Conservation (phyloP, 1,140 invertebrate species). For the Diorhabda elongata region DNA sequence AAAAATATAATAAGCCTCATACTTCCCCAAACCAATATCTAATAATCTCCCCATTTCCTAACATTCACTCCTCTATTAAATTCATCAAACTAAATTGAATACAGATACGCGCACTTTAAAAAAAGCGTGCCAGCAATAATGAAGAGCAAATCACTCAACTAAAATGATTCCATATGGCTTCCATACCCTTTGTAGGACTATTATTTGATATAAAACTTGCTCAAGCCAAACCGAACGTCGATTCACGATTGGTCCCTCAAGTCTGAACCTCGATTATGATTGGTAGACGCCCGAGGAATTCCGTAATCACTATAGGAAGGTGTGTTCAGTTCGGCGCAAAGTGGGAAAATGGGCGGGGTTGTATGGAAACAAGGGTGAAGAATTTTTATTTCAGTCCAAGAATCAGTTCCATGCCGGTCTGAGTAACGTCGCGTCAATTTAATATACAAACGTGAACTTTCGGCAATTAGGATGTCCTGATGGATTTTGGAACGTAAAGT, state of each 20-base stretch:
- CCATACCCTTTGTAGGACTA: slow-evolving; percentile 39
- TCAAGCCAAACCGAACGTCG: slow-evolving; percentile 27
- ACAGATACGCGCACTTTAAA: neutral
- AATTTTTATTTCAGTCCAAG: slow-evolving; percentile 35
- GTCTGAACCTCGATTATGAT: slow-evolving; percentile 20
- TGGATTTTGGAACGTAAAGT: neutral
- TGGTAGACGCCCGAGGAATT: slow-evolving; percentile 33
- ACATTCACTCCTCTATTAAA: neutral
- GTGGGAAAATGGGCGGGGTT: slow-evolving; percentile 30
- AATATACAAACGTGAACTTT: slow-evolving; percentile 25
- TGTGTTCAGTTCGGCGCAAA: slow-evolving; percentile 18
- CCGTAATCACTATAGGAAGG: slow-evolving; percentile 32
- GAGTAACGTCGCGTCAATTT: slow-evolving; percentile 29
- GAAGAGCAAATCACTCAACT: slow-evolving; percentile 22
- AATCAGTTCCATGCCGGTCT: slow-evolving; percentile 37
- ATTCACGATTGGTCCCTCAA: slow-evolving; percentile 27
- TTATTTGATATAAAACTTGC: slow-evolving; percentile 38
- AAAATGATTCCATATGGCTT: slow-evolving; percentile 32
- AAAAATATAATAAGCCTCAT: neutral
- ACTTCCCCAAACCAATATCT: no score
- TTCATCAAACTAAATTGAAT: slow-evolving; percentile 1
- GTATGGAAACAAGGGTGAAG: slow-evolving; percentile 29
- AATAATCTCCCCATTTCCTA: neutral
- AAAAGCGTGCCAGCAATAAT: slow-evolving; percentile 2
- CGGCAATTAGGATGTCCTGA: slow-evolving; percentile 11